Percentiles rank a stretch among this genome's conserved stretches.
Conservation (phyloP, 2,888 invertebrate genomes). For the Cecidostiba fungosa region DNA sequence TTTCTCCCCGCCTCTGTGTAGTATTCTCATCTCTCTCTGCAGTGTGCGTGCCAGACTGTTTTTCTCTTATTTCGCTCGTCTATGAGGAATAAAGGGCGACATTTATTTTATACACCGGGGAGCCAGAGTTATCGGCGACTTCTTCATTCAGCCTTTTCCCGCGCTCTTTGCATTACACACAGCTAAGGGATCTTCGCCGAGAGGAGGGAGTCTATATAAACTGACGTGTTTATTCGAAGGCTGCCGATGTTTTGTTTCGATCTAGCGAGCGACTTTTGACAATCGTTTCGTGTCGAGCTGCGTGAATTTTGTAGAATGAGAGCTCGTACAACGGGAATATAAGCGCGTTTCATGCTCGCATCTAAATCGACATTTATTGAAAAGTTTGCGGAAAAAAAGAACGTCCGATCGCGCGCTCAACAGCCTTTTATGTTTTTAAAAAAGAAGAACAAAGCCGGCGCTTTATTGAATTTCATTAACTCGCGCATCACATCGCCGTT, state of each 20-base stretch:
- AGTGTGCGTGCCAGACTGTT: not conserved
- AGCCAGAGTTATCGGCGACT: not conserved
- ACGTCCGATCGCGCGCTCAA: not conserved
- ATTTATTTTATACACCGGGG: slow-evolving; percentile 54
- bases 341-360: not conserved
- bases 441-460: not conserved
- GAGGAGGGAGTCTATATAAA: too few species aligned
- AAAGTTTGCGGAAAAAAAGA: slow-evolving; percentile 25
- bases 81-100: not conserved
- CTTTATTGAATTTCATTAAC: slow-evolving; percentile 34
- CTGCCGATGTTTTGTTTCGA: not conserved
- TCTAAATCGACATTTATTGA: slow-evolving; percentile 27
- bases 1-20: not conserved
- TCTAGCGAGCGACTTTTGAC: not conserved
- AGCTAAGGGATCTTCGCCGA: too few species aligned
- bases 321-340: too few species aligned
- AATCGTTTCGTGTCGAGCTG: not conserved
- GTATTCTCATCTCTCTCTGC: not conserved
- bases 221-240: too few species aligned
- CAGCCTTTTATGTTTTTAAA: slow-evolving; percentile 16
- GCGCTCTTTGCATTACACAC: too few species aligned
- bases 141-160: too few species aligned
- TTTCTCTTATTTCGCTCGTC: slow-evolving; percentile 24
- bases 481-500: not conserved
- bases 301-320: too few species aligned